phyloP scores from a whole-genome alignment of 2,888 invertebrate genomes.

The Aphelenchoides bicaudatus region DNA sequence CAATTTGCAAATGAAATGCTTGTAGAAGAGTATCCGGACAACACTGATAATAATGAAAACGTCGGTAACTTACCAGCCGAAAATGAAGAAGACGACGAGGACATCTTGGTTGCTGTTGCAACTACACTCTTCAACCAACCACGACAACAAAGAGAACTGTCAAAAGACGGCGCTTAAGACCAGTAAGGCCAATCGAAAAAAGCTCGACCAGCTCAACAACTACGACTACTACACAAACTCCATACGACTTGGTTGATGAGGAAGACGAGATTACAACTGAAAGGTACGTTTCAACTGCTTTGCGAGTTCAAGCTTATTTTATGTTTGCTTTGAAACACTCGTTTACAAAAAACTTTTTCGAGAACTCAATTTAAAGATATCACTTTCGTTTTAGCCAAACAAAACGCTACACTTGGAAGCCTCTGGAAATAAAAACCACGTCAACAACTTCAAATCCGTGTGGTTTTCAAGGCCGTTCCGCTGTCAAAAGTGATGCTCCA shows the following conservation, averaged over 20 bases:
- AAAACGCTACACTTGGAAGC: constrained; percentile 44
- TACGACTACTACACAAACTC: background rate
- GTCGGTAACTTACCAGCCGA: too few relatives aligned
- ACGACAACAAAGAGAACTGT: background rate
- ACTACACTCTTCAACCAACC: constrained; percentile 20
- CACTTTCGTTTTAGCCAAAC: too few relatives aligned
- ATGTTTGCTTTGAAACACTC: too few relatives aligned
- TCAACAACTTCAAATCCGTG: background rate
- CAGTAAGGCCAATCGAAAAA: constrained; percentile 6
- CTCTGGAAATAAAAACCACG: constrained; percentile 38
- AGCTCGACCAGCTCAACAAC: constrained; percentile 23
- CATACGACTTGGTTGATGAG: background rate
- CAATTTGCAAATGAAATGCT: too few relatives aligned
- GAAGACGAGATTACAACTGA: constrained; percentile 18
- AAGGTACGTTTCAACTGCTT: constrained; percentile 9
- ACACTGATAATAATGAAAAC: too few relatives aligned
- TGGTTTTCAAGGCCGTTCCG: constrained; percentile 4
- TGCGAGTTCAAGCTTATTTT: too few relatives aligned
- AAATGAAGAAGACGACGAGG: constrained; percentile 8
- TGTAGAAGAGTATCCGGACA: too few relatives aligned
- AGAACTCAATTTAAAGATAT: too few relatives aligned
- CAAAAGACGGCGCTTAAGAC: constrained; percentile 5
- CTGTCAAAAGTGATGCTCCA: constrained; percentile 1
- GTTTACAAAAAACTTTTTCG: too few relatives aligned
- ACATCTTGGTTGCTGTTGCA: background rate